Base-by-base conservation (phyloP, 1,140 invertebrate species). In the Drosophila prosaltans region DNA sequence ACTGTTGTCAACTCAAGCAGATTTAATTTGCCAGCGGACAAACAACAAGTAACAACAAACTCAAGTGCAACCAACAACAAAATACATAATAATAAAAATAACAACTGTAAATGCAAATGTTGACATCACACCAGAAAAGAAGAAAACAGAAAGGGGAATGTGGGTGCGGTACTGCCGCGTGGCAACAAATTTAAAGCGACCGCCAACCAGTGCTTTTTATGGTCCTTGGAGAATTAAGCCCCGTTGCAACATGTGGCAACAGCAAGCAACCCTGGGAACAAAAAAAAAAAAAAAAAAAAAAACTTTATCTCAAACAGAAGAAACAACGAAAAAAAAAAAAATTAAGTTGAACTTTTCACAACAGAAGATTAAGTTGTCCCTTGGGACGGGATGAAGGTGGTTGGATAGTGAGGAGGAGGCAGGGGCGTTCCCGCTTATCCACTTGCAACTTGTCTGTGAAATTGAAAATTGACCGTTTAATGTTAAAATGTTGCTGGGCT, bases 391-490 rank as follows among this genome's bases (percentile, higher is more conserved):
- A 57, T 24, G 36, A 4, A 5, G 32, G 21, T 24, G 66, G 43
- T 30, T 11, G n/a, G 32, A n/a, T 61, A 57, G 32, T 28, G 11
- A 48, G 51, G 28, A 54, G 65, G 11, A 6, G 9, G 39, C 41
- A 30, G 4, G 7, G 16, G 45, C 45, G 48, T 21, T 5, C 16
- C 10, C n/a, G 43, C 51, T 59, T 61, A 32, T 48, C 60, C 64
- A 67, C 75, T 75, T 55, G 41, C 77, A 85, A 81, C 69, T 80
- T 89, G 80, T 80, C 83, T 86, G 84, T 74, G 80, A 81, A 91
- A 91, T 91, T 91, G 90, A 91, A 91, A 91, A 91, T 91, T 91
- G 82, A 91, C 90, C 90, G 90, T 88, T 90, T 90, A 84, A 90
- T 90, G 86, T 79, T 72, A 45, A 61, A 59, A 30, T 54, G 54